Conservation (phyloP, 2,797 vertebrate species). For the Dromococcyx pavoninus region DNA sequence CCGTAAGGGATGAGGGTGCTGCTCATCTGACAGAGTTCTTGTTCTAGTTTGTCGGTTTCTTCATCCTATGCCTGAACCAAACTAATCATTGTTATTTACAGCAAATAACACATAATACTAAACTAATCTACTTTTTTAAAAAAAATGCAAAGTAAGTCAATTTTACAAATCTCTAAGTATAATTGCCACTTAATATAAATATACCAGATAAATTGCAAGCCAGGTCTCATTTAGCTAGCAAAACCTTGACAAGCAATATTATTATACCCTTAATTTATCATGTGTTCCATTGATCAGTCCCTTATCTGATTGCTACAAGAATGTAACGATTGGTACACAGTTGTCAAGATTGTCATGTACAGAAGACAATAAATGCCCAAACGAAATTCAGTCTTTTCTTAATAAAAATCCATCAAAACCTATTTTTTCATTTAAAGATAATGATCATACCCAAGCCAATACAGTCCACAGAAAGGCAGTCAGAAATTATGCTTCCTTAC, state of each 20-base stretch:
- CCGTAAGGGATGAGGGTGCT: constrained; percentile 19
- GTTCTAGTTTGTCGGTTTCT: constrained; percentile 18
- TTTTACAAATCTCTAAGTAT: constrained; percentile 40
- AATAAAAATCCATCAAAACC: constrained; percentile 43
- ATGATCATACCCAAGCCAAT: constrained; percentile 4
- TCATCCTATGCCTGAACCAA: constrained; percentile 31
- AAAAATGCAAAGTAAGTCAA: constrained; percentile 57
- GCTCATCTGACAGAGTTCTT: neutral
- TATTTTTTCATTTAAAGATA: constrained; percentile 44
- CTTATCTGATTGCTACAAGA: constrained; percentile 10
- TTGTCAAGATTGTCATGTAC: constrained; percentile 44
- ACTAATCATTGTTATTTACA: constrained; percentile 72
- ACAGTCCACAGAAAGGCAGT: neutral
- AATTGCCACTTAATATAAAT: constrained; percentile 62
- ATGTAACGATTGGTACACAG: neutral
- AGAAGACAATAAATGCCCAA: neutral
- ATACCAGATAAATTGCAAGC: constrained; percentile 56
- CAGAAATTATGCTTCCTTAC: constrained; percentile 18
- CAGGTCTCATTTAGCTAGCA: constrained; percentile 47
- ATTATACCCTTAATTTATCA: constrained; percentile 55
- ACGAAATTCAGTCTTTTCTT: constrained; percentile 19
- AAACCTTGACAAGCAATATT: constrained; percentile 57
- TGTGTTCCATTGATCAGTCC: constrained; percentile 38
- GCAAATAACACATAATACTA: constrained; percentile 69
- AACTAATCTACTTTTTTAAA: constrained; percentile 68